Base-by-base conservation (phyloP, 2,113 vertebrate species). In the Camelus dromedarius region DNA sequence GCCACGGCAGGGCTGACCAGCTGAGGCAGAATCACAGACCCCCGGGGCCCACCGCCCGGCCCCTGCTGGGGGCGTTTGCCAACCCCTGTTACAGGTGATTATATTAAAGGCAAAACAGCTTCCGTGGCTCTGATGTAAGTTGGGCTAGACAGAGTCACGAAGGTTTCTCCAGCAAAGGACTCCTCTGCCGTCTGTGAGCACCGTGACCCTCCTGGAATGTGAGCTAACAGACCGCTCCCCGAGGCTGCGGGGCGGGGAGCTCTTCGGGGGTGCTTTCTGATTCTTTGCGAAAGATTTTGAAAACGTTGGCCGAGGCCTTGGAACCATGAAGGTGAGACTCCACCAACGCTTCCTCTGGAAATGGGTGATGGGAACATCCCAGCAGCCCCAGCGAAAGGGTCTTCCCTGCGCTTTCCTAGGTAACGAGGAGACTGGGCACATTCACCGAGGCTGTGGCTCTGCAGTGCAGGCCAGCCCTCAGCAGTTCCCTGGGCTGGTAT, bases 251-350 rank as follows among this genome's bases (percentile, higher is more conserved):
- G 82, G 60, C 32, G 81, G 18, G 32, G 12, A 56, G 69, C n/a
- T 97, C 32, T 52, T 85, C 18, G 16, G 28, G 58, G 60, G 28
- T 19, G 26, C 11, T 91, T 85, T 30, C 52, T 46, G 76, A 54
- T 95, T 73, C 79, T 96, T 42, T 50, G n/a, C 58, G 46, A 56
- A 66, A 90, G 48, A 67, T 66, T 69, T 58, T 28, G 69, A 50
- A 73, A 93, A 75, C n/a, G 48, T 35, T 69, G 70, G 35, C 15
- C 56, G 80, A 69, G 6, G 19, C 87, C 73, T 70, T 66, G 3
- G 79, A 42, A 58, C 76, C n/a, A 62, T 13, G 60, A 89, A 60
- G 32, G 14, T 56, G 56, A 85, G 38, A 85, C 8, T 70, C 54
- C 8, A 18, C 38, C 3, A 73, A 20, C 19, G 4, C 48, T 86